A percentile compares a stretch with the other conserved stretches of the same genome.
Evolutionary conservation across 1,140 invertebrate species (phyloP).

Genomic region (Protaetia brevitarsis): DNA sequence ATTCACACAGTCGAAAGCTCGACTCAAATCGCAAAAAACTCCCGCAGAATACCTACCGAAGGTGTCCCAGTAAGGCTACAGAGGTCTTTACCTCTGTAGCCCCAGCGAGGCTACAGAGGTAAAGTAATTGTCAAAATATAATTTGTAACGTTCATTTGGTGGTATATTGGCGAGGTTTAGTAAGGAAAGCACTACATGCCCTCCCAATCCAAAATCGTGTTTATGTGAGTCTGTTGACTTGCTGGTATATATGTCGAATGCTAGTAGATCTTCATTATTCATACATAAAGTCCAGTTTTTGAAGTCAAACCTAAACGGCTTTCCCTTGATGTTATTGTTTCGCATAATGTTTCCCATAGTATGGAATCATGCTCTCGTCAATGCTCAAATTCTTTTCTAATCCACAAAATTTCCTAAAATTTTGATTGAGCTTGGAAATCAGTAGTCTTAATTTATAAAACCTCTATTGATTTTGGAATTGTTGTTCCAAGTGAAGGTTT

Average conservation of each 20-base stretch:
- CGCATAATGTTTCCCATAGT: conserved; percentile 33
- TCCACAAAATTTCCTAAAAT: conserved; percentile 26
- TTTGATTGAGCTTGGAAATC: conserved; percentile 28
- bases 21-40: too few species aligned
- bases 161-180: too few species aligned
- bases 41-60: too few species aligned
- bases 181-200: too few species aligned
- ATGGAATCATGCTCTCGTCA: conserved; percentile 25
- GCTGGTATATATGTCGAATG: conserved; percentile 30
- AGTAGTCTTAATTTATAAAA: conserved; percentile 32
- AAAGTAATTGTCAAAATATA: too few species aligned
- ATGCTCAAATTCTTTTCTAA: conserved; percentile 24
- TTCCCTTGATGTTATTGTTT: conserved; percentile 33
- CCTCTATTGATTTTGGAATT: conserved; percentile 6
- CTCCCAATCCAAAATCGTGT: too few species aligned
- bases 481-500: conserved; percentile 31
- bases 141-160: too few species aligned
- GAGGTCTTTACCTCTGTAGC: too few species aligned
- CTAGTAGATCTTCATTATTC: conserved; percentile 23
- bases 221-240: conserved; percentile 14
- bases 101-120: too few species aligned
- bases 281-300: conserved; percentile 33
- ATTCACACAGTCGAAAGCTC: too few species aligned
- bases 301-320: conserved; percentile 34
- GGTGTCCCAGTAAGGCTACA: too few species aligned